Percentiles rank a stretch among this genome's conserved stretches.
These are phyloP conservation scores for Meganola albula DNA, from an alignment of 2,888 invertebrate species.

Conservation along the genomic window DNA sequence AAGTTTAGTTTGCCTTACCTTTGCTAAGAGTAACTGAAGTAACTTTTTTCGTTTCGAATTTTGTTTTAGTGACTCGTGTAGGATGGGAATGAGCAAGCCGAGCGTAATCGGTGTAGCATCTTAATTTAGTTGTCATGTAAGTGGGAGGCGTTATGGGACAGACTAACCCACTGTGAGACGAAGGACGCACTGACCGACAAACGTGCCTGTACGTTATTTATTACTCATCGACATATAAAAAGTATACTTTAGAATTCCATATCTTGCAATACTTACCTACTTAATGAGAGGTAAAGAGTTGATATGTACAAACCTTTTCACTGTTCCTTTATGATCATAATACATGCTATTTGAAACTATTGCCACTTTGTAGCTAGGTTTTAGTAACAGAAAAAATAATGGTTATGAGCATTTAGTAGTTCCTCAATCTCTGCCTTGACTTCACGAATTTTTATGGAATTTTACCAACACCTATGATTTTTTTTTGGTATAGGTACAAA, in stretches of 20 bases:
- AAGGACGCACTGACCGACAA: constrained; percentile 38
- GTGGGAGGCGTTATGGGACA: constrained; percentile 56
- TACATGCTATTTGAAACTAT: too few species aligned
- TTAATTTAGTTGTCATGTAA: constrained; percentile 76
- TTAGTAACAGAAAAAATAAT: too few species aligned
- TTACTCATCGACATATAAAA: constrained; percentile 39
- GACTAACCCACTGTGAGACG: constrained; percentile 51
- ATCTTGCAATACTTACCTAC: too few species aligned
- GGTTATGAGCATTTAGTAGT: too few species aligned
- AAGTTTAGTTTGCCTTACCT: constrained; percentile 35
- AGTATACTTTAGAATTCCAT: constrained; percentile 35
- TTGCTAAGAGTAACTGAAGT: constrained; percentile 10
- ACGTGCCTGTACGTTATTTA: constrained; percentile 40
- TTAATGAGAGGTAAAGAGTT: too few species aligned
- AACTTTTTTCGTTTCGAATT: constrained; percentile 26
- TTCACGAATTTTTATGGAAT: too few species aligned
- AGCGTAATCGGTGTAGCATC: constrained; percentile 71
- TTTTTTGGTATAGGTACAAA: too few species aligned
- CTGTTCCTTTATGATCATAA: too few species aligned
- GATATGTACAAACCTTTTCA: too few species aligned
- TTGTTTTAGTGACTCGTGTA: constrained; percentile 39
- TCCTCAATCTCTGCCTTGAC: too few species aligned
- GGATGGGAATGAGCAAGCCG: constrained; percentile 39
- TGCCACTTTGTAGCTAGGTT: too few species aligned
- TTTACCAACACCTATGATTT: too few species aligned